Conservation (phyloP, 2,888 invertebrate species). For the Athalia circularis region DNA sequence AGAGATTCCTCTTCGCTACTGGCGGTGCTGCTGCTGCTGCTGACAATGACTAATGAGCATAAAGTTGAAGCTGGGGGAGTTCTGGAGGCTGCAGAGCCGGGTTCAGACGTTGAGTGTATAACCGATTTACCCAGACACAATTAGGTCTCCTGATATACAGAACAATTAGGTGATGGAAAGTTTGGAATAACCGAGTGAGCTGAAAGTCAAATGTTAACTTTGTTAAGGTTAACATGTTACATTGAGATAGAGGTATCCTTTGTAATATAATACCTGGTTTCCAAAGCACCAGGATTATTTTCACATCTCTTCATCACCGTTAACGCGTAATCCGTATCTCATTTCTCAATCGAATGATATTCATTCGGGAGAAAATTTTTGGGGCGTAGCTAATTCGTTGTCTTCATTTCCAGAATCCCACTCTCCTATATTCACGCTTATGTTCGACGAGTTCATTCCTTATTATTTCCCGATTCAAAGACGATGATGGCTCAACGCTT, state of each 20-base stretch:
- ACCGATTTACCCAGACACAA: slow-evolving; percentile 6
- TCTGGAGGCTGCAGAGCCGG: background rate
- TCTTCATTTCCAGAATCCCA: too few relatives aligned
- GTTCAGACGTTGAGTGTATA: slow-evolving; percentile 3
- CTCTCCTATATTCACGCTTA: too few relatives aligned
- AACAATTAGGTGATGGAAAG: background rate
- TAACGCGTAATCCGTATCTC: too few relatives aligned
- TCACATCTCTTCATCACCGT: too few relatives aligned
- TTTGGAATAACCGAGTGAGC: slow-evolving; percentile 15
- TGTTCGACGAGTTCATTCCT: too few relatives aligned
- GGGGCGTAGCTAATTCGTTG: too few relatives aligned
- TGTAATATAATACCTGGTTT: background rate
- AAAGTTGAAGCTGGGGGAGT: background rate
- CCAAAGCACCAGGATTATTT: background rate
- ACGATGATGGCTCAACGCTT: too few relatives aligned
- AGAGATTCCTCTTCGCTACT: background rate
- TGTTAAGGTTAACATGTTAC: slow-evolving; percentile 1
- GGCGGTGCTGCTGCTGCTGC: background rate
- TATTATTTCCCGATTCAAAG: too few relatives aligned
- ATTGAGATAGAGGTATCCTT: background rate
- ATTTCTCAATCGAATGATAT: too few relatives aligned
- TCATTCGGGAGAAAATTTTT: too few relatives aligned
- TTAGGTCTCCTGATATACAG: slow-evolving; percentile 10
- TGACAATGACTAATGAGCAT: slow-evolving; percentile 22
- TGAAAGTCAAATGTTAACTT: slow-evolving; percentile 20